Evolutionary conservation across 2,113 vertebrate species (phyloP).

Genomic region (Willisornis vidua): DNA sequence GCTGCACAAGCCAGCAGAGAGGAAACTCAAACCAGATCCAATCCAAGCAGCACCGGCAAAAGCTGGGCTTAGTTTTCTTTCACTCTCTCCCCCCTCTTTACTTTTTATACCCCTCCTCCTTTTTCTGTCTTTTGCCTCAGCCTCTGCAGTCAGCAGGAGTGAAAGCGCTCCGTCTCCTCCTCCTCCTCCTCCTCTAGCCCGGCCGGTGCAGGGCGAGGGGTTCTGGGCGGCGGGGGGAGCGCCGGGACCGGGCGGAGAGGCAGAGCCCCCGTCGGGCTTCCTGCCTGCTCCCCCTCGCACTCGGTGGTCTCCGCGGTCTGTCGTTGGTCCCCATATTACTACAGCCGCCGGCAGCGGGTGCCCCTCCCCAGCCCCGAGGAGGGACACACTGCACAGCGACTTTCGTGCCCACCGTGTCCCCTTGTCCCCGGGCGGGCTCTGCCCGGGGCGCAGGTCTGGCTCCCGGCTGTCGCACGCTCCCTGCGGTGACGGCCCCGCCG

Average conservation of each 20-base stretch:
- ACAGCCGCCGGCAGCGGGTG: conserved; percentile 72
- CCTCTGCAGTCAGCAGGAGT: conserved; percentile 12
- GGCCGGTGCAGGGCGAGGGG: background rate
- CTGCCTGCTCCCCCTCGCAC: background rate
- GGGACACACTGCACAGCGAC: conserved; percentile 78
- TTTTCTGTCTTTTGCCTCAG: conserved; percentile 27
- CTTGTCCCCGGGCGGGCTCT: background rate
- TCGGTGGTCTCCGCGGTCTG: conserved; percentile 29
- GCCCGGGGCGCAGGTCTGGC: fast-evolving
- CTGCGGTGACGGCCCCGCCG: background rate
- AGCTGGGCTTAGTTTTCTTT: conserved; percentile 58
- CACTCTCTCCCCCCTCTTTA: conserved; percentile 42
- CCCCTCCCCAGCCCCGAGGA: conserved; percentile 72
- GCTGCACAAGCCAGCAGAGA: conserved; percentile 52
- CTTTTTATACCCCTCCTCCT: conserved; percentile 54
- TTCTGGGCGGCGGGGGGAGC: background rate
- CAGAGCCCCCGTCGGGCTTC: background rate
- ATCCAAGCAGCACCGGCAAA: conserved; percentile 61
- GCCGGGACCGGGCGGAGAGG: background rate
- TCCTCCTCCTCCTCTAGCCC: background rate
- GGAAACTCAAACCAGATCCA: conserved; percentile 63
- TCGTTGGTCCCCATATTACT: conserved; percentile 70
- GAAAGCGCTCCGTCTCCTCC: conserved; percentile 14
- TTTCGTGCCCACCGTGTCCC: background rate
- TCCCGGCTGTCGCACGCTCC: background rate